A percentile compares a stretch with the other conserved stretches of the same genome.
Conservation (phyloP, 2,113 vertebrate genomes). For the Fulica atra region DNA sequence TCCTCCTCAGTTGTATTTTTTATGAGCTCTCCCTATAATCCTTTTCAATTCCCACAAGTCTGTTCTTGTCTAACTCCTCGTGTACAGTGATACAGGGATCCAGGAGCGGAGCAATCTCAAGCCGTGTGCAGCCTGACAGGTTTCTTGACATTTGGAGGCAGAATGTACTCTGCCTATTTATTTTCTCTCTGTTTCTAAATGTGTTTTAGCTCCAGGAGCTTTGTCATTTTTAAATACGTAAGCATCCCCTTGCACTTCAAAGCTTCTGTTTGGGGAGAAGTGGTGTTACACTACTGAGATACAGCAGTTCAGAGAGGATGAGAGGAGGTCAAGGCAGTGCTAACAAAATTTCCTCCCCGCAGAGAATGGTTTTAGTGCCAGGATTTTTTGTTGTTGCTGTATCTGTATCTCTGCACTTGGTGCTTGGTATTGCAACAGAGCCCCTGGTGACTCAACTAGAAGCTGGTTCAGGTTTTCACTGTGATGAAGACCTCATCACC, state of each 20-base stretch:
- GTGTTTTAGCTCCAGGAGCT: neutral
- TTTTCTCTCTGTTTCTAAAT: neutral
- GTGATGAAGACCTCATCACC: neutral
- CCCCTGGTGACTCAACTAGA: neutral
- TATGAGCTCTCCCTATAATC: neutral
- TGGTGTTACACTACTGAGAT: neutral
- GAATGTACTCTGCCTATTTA: neutral
- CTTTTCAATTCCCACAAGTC: neutral
- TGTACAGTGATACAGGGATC: neutral
- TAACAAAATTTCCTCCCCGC: neutral
- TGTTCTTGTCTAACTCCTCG: neutral
- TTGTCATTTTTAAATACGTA: neutral
- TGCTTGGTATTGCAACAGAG: neutral
- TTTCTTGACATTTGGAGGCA: neutral
- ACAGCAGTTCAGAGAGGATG: neutral
- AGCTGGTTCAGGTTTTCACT: neutral
- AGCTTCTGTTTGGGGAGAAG: neutral
- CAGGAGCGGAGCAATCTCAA: neutral
- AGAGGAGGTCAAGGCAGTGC: neutral
- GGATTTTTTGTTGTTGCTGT: neutral
- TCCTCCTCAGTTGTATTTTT: neutral
- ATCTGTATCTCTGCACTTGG: neutral
- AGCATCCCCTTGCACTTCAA: neutral
- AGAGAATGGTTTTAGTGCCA: neutral
- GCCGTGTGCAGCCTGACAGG: neutral